These are phyloP conservation scores for Berghia stephanieae DNA, from an alignment of 1,140 invertebrate genomes.

Conservation along the genomic window DNA sequence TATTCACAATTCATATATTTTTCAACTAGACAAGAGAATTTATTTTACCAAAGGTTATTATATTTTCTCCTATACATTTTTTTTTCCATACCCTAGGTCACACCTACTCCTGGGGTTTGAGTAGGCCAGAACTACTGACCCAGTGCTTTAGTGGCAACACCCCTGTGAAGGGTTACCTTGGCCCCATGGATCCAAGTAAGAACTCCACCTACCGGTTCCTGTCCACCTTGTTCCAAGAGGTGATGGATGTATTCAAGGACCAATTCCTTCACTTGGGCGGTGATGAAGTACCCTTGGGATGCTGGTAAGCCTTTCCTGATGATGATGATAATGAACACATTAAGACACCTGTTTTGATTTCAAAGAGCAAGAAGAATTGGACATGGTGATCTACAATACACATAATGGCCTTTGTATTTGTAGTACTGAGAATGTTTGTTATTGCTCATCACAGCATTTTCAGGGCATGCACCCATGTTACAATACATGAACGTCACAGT, in stretches of 20 bases:
- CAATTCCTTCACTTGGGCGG: slow-evolving; percentile 75
- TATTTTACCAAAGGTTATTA: too few species aligned
- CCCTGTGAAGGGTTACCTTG: slow-evolving; percentile 73
- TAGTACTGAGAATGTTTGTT: too few species aligned
- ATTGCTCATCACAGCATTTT: too few species aligned
- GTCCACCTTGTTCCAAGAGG: slow-evolving; percentile 61
- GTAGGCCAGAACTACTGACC: slow-evolving; percentile 79
- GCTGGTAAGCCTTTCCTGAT: slow-evolving; percentile 83
- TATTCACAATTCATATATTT: too few species aligned
- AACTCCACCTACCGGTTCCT: slow-evolving; percentile 64
- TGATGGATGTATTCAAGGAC: slow-evolving; percentile 63
- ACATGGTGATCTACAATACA: too few species aligned
- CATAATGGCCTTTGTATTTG: too few species aligned
- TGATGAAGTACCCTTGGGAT: slow-evolving; percentile 88
- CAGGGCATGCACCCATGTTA: too few species aligned
- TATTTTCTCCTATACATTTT: neutral
- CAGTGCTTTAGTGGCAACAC: slow-evolving; percentile 71
- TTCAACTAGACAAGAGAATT: too few species aligned
- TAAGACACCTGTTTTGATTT: too few species aligned
- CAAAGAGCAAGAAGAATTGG: too few species aligned
- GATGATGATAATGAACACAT: too few species aligned
- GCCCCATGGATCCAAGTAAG: slow-evolving; percentile 68
- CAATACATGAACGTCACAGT: too few species aligned
- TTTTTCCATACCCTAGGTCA: slow-evolving; percentile 74
- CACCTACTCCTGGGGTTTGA: slow-evolving; percentile 83